Base-by-base conservation (phyloP, 2,888 invertebrate species). In the Heliconius cydno region DNA sequence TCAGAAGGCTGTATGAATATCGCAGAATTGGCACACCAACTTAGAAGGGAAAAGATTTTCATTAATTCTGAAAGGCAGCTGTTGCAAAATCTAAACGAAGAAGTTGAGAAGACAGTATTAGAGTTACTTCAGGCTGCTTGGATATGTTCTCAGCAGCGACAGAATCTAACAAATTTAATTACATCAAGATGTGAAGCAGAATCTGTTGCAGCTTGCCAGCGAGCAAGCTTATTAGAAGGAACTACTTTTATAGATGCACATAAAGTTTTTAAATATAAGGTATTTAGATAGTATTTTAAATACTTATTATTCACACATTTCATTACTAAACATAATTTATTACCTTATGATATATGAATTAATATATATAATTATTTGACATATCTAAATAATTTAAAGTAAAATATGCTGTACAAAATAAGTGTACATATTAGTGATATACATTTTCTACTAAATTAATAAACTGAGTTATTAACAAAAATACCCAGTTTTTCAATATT, bases 21-120 rank as follows among this genome's bases (percentile, higher is more conserved):
- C 82, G 92, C 94, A 78, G 95, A 95, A 86, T 86, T 95, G 84
- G 95, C 95, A 41, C 93, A 92, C 84, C 97, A 97, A 89, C 94
- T 98, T 84, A 96, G 97, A 79, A 96, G 98, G 89, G 99, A 99
- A 92, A 97, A 98, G 86, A 96, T 99, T 79, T 98, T 98, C 90
- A 97, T 98, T 78, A 96, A 96, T 85, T 97, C 98, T 5, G 99
- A 99, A 90, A 97, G 97, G 90, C 96, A 97, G 87, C 96, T 97
- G 90, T 96, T 98, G 87, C 97, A 97, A 86, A 96, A 96, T 86
- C 94, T 98, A 57, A 98, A 98, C 90, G 96, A 97, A 88, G 96
- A 97, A 87, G 96, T 98, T 85, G 95, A 95, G 84, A 93, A 92
- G 82, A 95, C 94, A 86, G 95, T 96, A 22, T 88, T 95, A 82